Percentiles rank a stretch among this genome's conserved stretches.
Evolutionary conservation across 1,140 invertebrate genomes (phyloP).

Genomic region (Orchesella cincta): DNA sequence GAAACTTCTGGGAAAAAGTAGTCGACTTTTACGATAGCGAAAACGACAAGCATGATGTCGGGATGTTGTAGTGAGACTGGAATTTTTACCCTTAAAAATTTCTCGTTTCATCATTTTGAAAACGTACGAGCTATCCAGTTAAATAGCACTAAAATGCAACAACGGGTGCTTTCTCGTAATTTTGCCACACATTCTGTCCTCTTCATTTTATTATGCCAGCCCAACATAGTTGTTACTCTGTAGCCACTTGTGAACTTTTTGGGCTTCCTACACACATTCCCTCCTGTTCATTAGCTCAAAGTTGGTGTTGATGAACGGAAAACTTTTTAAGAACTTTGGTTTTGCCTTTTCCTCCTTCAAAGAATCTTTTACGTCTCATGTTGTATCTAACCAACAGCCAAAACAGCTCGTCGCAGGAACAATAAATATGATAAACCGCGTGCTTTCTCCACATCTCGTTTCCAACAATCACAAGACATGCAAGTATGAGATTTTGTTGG

Average conservation of each 20-base stretch:
- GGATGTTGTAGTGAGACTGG: conserved; percentile 6
- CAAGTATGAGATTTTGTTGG: no score
- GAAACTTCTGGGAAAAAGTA: not conserved
- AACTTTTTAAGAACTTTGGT: not conserved
- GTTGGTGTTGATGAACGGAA: not conserved
- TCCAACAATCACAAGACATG: no score
- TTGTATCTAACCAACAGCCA: no score
- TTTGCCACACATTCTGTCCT: conserved; percentile 23
- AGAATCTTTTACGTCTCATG: no score
- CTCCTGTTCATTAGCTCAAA: no score
- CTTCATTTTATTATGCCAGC: not conserved
- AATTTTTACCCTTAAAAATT: conserved; percentile 1
- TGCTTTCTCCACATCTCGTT: no score
- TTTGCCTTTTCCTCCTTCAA: not conserved
- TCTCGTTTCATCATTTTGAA: not conserved
- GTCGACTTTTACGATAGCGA: conserved; percentile 12
- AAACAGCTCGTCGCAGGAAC: no score
- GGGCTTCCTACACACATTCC: not conserved
- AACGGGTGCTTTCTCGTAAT: not conserved
- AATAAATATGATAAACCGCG: no score
- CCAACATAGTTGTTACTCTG: not conserved
- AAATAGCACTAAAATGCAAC: conserved; percentile 24
- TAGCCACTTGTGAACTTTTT: not conserved
- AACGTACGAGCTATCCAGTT: not conserved
- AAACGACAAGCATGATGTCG: not conserved